A percentile compares a stretch with the other conserved stretches of the same genome.
These are phyloP conservation scores for Hydropsyche betteni DNA, from an alignment of 2,888 invertebrate genomes.

Conservation along the genomic window DNA sequence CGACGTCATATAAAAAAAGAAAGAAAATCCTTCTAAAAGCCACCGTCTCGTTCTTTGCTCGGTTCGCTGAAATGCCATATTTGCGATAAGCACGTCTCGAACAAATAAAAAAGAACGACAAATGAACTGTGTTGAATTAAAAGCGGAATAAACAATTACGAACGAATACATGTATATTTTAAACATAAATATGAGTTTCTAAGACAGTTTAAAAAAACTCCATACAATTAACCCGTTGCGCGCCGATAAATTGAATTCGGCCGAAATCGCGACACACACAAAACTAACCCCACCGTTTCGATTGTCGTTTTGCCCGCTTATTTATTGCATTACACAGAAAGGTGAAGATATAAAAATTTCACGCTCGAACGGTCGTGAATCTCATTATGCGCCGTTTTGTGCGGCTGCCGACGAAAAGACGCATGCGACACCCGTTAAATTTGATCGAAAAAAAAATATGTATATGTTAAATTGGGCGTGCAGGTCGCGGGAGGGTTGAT, in stretches of 20 bases:
- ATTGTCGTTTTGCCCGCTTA: conserved; percentile 36
- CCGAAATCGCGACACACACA: background rate
- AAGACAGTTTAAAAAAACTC: background rate
- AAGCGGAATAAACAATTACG: too few species aligned
- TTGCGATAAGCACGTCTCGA: too few species aligned
- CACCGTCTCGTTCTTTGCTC: too few species aligned
- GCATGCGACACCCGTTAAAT: background rate
- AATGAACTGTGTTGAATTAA: too few species aligned
- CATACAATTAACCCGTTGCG: background rate
- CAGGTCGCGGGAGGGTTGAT: conserved; percentile 25
- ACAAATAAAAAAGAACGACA: too few species aligned
- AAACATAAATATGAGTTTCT: too few species aligned
- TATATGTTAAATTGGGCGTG: conserved; percentile 2
- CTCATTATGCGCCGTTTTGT: conserved; percentile 34
- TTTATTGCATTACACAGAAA: conserved; percentile 28
- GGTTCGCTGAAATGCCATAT: too few species aligned
- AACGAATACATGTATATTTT: too few species aligned
- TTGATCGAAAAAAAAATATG: background rate
- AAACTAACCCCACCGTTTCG: conserved; percentile 29
- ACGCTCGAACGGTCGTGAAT: conserved; percentile 44
- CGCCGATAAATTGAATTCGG: conserved; percentile 33
- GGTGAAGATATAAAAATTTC: conserved; percentile 48
- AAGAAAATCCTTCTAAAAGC: too few species aligned
- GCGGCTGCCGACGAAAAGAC: conserved; percentile 4
- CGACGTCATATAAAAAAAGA: too few species aligned